Evolutionary conservation across 2,888 invertebrate species (phyloP).

Genomic region (Psylliodes chrysocephalus): DNA sequence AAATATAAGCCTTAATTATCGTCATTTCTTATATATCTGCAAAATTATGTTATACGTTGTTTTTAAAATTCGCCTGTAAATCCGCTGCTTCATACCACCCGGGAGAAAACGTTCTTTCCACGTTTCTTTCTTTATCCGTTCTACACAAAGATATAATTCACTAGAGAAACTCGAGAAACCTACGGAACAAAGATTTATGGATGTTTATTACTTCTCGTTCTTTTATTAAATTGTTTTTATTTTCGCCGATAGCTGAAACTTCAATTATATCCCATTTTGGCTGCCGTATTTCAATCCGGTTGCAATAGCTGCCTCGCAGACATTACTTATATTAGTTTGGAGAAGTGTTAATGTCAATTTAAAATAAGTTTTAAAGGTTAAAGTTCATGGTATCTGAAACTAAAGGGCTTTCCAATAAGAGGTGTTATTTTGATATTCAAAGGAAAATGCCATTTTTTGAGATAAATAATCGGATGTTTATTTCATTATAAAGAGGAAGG

Average conservation of each 20-base stretch:
- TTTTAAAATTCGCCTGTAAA: constrained; percentile 19
- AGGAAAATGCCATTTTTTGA: too few relatives aligned
- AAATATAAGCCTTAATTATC: constrained; percentile 2
- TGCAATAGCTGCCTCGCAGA: too few relatives aligned
- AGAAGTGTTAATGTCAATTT: too few relatives aligned
- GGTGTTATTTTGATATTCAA: too few relatives aligned
- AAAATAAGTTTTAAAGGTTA: too few relatives aligned
- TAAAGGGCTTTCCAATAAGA: too few relatives aligned
- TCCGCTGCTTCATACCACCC: constrained; percentile 25
- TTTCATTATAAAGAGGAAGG: too few relatives aligned
- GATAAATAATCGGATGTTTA: too few relatives aligned
- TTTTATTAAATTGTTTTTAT: constrained; percentile 36
- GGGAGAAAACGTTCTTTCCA: constrained; percentile 11
- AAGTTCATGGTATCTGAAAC: too few relatives aligned
- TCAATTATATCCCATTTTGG: constrained; percentile 36
- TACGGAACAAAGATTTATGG: constrained; percentile 35
- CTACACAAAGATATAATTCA: constrained; percentile 33
- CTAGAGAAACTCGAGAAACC: constrained; percentile 31
- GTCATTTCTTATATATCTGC: not conserved
- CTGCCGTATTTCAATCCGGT: constrained; percentile 48
- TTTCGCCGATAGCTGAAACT: constrained; percentile 30
- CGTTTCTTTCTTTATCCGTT: constrained; percentile 23
- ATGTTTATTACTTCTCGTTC: constrained; percentile 33
- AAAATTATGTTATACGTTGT: constrained; percentile 13
- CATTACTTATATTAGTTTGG: too few relatives aligned